These are phyloP conservation scores for Eulemur albifrons DNA, from an alignment of 2,797 vertebrate species.

Conservation along the genomic window DNA sequence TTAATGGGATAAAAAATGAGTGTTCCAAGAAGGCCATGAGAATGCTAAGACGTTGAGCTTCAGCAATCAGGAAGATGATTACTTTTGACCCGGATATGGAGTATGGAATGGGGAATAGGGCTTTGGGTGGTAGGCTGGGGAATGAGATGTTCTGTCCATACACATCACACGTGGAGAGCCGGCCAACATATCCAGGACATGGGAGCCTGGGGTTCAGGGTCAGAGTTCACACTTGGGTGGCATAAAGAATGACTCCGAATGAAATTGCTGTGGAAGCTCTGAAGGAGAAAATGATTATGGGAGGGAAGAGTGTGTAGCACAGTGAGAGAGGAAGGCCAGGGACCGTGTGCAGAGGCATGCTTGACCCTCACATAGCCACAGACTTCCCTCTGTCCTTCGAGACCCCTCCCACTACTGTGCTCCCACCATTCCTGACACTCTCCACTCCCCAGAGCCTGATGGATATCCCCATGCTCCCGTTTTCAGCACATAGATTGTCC, in stretches of 20 bases:
- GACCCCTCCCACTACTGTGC: not conserved
- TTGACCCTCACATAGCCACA: not conserved
- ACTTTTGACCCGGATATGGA: not conserved
- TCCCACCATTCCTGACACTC: too few species aligned
- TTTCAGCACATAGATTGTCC: not conserved
- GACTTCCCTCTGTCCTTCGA: rapidly evolving
- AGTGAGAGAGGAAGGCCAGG: not conserved
- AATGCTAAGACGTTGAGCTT: not conserved
- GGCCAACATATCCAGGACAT: not conserved
- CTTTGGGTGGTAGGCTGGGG: not conserved
- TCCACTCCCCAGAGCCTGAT: not conserved
- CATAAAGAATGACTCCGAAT: not conserved
- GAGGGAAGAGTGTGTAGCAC: not conserved
- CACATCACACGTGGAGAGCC: not conserved
- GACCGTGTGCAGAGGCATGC: rapidly evolving
- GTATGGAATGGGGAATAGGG: not conserved
- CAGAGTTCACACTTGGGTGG: not conserved
- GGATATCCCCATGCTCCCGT: too few species aligned
- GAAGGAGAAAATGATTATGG: not conserved
- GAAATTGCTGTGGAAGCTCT: not conserved
- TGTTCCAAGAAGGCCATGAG: not conserved
- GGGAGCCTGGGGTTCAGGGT: not conserved
- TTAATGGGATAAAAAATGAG: not conserved
- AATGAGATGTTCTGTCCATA: not conserved
- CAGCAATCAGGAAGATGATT: not conserved